Evolutionary conservation across 53 echinoderm and acorn worm species (phyloP).

Genomic region (Astropecten irregularis): DNA sequence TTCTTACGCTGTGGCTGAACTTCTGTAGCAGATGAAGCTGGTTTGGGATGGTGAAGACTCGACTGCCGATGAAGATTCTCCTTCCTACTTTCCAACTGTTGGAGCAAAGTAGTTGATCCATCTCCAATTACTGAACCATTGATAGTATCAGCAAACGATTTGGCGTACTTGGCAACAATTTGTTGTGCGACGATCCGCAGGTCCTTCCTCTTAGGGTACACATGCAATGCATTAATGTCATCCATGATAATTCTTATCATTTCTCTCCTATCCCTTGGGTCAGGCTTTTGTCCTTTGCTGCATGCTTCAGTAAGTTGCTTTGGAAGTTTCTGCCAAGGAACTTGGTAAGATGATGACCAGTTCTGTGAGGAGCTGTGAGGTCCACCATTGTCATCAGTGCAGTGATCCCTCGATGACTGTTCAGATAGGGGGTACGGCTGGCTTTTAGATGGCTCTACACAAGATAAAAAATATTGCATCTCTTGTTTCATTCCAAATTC

Average conservation of each 20-base stretch:
- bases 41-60: too few species aligned
- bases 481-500: too few species aligned
- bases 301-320: background rate
- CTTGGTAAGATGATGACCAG: background rate
- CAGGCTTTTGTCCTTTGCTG: slow-evolving; percentile 1
- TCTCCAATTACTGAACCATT: background rate
- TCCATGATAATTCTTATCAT: slow-evolving; percentile 3
- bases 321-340: background rate
- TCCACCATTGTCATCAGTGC: background rate
- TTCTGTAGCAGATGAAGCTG: too few species aligned
- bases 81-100: slow-evolving; percentile 4
- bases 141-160: background rate
- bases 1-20: background rate
- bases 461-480: background rate
- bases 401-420: background rate
- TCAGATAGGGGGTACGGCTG: background rate
- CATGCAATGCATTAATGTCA: background rate
- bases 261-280: background rate
- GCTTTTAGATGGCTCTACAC: background rate
- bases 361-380: background rate
- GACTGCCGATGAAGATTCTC: background rate
- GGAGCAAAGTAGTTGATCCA: background rate
- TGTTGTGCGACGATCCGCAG: background rate
- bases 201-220: background rate
- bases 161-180: background rate